These are phyloP conservation scores for Ophthalmolycus amberensis DNA, from an alignment of 2,113 vertebrate genomes.

Conservation along the genomic window DNA sequence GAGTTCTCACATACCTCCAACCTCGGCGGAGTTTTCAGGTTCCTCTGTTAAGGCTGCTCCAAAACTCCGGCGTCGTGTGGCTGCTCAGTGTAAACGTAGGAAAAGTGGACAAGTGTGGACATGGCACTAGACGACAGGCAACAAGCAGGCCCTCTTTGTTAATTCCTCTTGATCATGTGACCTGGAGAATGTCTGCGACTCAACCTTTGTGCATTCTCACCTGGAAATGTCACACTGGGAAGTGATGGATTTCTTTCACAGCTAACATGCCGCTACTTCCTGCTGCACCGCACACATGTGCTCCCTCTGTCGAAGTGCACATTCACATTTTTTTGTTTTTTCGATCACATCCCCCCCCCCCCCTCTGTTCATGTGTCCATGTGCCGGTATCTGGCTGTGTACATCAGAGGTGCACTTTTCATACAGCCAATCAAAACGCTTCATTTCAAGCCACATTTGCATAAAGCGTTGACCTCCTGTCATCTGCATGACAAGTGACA, in stretches of 20 bases:
- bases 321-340: neutral
- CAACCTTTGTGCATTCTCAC: neutral
- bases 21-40: no score
- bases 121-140: neutral
- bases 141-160: neutral
- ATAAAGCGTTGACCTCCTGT: neutral
- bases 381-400: neutral
- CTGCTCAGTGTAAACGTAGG: no score
- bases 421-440: constrained; percentile 4
- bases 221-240: neutral
- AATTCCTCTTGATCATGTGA: neutral
- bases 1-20: no score
- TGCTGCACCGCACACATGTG: neutral
- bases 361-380: neutral
- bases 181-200: neutral
- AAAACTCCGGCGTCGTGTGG: no score
- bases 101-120: no score
- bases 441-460: neutral
- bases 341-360: neutral
- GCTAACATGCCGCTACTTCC: neutral
- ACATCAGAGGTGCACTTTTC: neutral
- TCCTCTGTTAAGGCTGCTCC: no score
- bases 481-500: neutral
- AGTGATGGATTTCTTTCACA: neutral
- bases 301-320: neutral